Evolutionary conservation across 2,888 invertebrate species (phyloP), one percentile per base, ranked within the genome.

Genomic region (Phyto melanocephala): DNA sequence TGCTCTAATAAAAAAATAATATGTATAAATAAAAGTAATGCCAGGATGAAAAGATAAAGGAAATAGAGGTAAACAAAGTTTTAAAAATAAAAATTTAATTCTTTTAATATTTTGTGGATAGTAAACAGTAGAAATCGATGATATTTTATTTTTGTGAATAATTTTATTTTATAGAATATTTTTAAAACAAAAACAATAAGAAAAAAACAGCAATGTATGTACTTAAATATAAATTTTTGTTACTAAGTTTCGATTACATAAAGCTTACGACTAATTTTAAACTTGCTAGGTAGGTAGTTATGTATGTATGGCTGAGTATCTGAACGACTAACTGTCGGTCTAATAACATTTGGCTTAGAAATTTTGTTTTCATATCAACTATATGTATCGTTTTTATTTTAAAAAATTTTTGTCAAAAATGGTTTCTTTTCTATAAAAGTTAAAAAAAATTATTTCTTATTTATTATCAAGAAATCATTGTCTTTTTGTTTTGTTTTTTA

Each of bases 281-380:
- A 86, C 85, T 28, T 85, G 84, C 84, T 82, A 86, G 79, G 42
- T 58, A 79, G 54, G 70, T 79, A 67, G 62, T 50, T 52, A 35
- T 58, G 72, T 70, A 80, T 52, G 24, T 54, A 20, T 54, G 50
- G 71, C 15, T 33, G 22, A 37, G 37, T 52, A 11, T 13, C 2
- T 40, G 17, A 50, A 8, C 8, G 24, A 24, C 22, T 62, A 6
- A 4, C 3, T 40, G 17, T 15, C 52, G 1, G 5, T 17, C 35
- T 17, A 37, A 40, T 42, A 45, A 63, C 35, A 35, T 13, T 24
- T 56, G 15, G 1, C 1, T 33, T 33, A 42, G 4, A 37, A 58
- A 40, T 37, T 1, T 47, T 42, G 7, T 0, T 4, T 40, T 2
- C 5, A 13, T 11, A 11, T n/a, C n/a, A n/a, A n/a, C n/a, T n/a